phyloP scores from a whole-genome alignment of 2,113 vertebrate species.

The Pseudorasbora parva region DNA sequence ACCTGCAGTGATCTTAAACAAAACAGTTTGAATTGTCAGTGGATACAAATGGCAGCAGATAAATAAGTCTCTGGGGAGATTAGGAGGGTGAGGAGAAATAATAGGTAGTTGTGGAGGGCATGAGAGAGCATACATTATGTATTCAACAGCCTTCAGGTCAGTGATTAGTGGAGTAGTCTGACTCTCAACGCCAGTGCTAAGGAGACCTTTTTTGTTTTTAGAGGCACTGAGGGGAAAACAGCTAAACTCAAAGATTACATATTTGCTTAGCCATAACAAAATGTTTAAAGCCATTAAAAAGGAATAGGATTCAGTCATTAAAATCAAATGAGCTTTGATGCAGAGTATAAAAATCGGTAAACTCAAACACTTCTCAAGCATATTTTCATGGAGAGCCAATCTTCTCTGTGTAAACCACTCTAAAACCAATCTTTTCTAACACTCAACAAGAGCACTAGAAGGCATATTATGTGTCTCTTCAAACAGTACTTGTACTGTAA shows the following conservation, averaged over 20 bases:
- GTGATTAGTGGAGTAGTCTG: constrained; percentile 44
- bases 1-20: constrained; percentile 75
- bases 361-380: constrained; percentile 12
- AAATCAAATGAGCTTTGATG: constrained; percentile 15
- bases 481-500: constrained; percentile 13
- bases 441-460: neutral
- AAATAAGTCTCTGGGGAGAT: constrained; percentile 55
- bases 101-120: constrained; percentile 63
- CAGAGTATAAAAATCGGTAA: constrained; percentile 13
- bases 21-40: constrained; percentile 48
- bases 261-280: neutral
- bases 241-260: constrained; percentile 1
- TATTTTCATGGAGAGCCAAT: constrained; percentile 23
- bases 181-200: constrained; percentile 31
- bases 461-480: neutral
- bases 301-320: constrained; percentile 20
- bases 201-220: constrained; percentile 11
- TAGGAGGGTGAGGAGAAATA: constrained; percentile 46
- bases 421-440: constrained; percentile 26
- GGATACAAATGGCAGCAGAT: constrained; percentile 58
- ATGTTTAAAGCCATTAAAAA: constrained; percentile 24
- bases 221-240: constrained; percentile 10
- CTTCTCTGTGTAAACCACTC: constrained; percentile 18
- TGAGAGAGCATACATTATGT: constrained; percentile 76
- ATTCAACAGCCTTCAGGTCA: constrained; percentile 59